Base-by-base conservation (phyloP, 2,113 vertebrate genomes). In the Aix galericulata region DNA sequence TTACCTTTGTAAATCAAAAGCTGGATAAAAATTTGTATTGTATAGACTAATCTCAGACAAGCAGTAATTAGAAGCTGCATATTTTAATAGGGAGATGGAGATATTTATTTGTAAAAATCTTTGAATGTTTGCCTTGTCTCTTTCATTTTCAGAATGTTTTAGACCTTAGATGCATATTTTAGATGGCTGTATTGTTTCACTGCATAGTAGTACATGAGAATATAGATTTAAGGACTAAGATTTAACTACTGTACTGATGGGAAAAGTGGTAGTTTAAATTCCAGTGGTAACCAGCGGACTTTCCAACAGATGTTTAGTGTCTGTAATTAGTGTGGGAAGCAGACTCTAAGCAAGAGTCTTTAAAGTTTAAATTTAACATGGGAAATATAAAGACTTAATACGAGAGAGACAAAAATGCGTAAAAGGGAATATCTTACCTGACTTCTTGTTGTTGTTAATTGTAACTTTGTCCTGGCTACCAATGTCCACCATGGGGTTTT, bases 301-400 rank as follows among this genome's bases (percentile, higher is more conserved):
- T 86, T 93, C 38, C 2, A 52, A 42, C 84, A 89, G 59, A 92
- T 94, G 89, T 36, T 94, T 88, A 93, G 91, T 81, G 72, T 76
- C 94, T 94, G 84, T 93, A 96, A 96, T 97, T 97, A 97, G 63
- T 72, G 63, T 66, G 58, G 50, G 73, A 96, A 97, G 83, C 77
- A 90, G 36, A 77, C 40, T 86, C 75, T 77, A n/a, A 95, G 63
- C 63, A 90, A 68, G 78, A 71, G 62, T 84, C 50, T 94, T 93
- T 84, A 95, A 94, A 94, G 66, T 82, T 95, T 86, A 94, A 97
- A 66, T 93, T 72, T 95, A 95, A 93, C 78, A 88, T 91, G 59
- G 76, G 67, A 96, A 95, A 69, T 59, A 93, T 63, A 91, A 93
- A 91, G 31, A 80, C 16, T 90, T 74, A 73, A 76, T 71, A 67